Base-by-base conservation (phyloP, 2,888 invertebrate genomes). In the Cantharis nigra region DNA sequence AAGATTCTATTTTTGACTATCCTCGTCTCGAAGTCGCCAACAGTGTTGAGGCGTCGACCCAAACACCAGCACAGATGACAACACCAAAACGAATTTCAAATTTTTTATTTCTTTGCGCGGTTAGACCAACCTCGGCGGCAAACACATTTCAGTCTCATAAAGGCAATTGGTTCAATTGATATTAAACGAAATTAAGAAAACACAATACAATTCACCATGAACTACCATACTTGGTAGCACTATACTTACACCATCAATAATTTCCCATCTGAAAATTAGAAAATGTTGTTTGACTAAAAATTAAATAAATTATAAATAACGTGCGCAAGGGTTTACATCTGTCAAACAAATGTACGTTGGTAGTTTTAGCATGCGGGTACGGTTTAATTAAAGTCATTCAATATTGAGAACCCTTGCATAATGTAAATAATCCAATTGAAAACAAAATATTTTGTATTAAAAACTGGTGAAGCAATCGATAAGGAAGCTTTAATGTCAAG, bases 1-100 rank as follows among this genome's bases (percentile, higher is more conserved):
- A 70, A 70, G 65, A 75, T 75, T 78, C 75, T 78, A 75, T 78
- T 74, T 76, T 75, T 78, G 78, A 73, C 75, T 28, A 67, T 72
- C 63, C 71, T 71, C 75, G 78, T 75, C 75, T 72, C 72, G 71
- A 71, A 78, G 78, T 75, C 78, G 78, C 78, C 75, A 73, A 30
- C 71, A 70, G 49, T 49, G 70, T 9, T 14, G 69, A 78, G 78
- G 78, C 78, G 75, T 73, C 78, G 75, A 78, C 78, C 75, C 73
- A 73, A 72, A 67, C 70, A 65, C 63, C 28, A 72, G 69, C 74
- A 74, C 70, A 70, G 70, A 69, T 69, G 70, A 74, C 74, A 74
- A 74, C 70, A 74, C 71, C 14, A 65, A 71, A 77, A 67, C 28
- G 33, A 67, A 71, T 69, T 67, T 62, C 72, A n/a, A 62, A 67